Conservation (phyloP, 2,888 invertebrate genomes). For the Monopis laevigella region DNA sequence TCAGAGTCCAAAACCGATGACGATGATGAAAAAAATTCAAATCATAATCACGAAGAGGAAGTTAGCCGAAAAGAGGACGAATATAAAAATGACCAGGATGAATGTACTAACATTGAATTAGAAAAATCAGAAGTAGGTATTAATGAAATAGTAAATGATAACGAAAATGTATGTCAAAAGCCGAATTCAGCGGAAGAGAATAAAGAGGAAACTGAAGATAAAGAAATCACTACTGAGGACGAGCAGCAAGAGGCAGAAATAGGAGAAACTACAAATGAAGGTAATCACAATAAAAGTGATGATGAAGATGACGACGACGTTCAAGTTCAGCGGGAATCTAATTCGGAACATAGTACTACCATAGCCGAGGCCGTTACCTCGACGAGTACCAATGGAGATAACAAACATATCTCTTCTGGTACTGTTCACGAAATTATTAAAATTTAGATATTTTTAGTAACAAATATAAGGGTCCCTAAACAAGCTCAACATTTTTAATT, state of each 20-base stretch:
- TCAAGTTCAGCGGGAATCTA: conserved; percentile 53
- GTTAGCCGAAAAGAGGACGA: conserved; percentile 11
- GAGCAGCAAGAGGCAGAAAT: conserved; percentile 15
- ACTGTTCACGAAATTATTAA: conserved; percentile 50
- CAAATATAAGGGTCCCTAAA: conserved; percentile 50
- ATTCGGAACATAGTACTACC: conserved; percentile 49
- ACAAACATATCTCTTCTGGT: conserved; percentile 52
- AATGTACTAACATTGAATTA: conserved; percentile 15
- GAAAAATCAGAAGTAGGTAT: conserved; percentile 5
- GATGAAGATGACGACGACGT: conserved; percentile 67
- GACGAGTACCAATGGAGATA: conserved; percentile 55
- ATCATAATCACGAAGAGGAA: conserved; percentile 15
- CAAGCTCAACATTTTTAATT: conserved; percentile 62
- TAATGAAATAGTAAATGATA: conserved; percentile 12
- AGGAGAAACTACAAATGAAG: conserved; percentile 33
- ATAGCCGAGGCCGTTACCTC: conserved; percentile 43
- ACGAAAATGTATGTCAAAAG: conserved; percentile 21
- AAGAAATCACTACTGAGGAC: conserved; percentile 12
- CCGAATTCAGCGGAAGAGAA: conserved; percentile 16
- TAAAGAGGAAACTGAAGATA: conserved; percentile 19
- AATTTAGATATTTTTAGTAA: conserved; percentile 30
- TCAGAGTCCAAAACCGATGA: conserved; percentile 14
- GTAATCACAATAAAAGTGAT: conserved; percentile 44
- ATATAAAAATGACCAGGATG: conserved; percentile 25
- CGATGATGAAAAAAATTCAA: conserved; percentile 19